Conservation (phyloP, 2,888 invertebrate genomes). For the Fragum fragum region DNA sequence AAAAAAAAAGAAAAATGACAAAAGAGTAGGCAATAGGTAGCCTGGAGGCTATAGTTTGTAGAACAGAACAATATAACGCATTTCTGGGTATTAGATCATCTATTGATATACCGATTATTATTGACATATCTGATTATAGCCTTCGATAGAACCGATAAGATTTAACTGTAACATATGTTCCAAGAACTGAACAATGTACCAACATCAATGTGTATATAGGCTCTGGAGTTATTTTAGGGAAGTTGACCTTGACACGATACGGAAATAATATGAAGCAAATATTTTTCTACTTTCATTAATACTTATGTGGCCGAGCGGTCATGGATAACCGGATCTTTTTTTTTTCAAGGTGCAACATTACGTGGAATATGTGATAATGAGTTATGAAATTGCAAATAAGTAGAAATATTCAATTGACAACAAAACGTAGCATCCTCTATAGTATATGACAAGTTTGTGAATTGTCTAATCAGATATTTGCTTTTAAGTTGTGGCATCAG, state of each 20-base stretch:
- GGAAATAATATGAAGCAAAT: not conserved
- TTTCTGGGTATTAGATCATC: not conserved
- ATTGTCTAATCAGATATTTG: not conserved
- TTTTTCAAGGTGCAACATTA: too few relatives aligned
- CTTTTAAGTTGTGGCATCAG: not conserved
- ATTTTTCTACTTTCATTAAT: not conserved
- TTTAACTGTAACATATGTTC: slow-evolving; percentile 1
- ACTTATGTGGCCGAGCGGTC: not conserved
- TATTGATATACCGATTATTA: not conserved
- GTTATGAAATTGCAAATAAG: too few relatives aligned
- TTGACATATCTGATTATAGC: not conserved
- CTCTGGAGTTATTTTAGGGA: not conserved
- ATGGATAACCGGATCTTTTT: too few relatives aligned
- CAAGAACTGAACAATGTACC: not conserved
- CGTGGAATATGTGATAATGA: too few relatives aligned
- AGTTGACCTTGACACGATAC: not conserved
- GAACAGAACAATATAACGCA: too few relatives aligned
- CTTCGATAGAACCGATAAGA: not conserved
- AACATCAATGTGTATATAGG: not conserved
- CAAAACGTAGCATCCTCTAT: not conserved
- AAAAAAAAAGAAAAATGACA: too few relatives aligned
- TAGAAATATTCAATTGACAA: too few relatives aligned
- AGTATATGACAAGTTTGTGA: not conserved
- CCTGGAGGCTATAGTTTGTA: too few relatives aligned
- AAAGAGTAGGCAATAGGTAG: too few relatives aligned